phyloP scores from a whole-genome alignment of 2,888 invertebrate genomes.

The Sturmia bella region DNA sequence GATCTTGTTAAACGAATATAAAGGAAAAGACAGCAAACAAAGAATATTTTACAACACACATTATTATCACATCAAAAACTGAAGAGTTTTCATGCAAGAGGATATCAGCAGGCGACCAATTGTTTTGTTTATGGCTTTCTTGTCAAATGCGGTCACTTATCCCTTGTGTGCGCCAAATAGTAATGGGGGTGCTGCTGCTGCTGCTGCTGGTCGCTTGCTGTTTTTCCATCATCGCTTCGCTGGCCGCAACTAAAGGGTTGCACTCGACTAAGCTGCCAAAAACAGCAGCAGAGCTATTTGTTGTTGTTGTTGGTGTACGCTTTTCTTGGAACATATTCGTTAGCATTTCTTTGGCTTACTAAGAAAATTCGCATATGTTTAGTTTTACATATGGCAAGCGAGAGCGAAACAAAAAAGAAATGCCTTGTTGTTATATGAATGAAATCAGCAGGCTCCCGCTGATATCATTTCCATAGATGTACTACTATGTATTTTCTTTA shows the following conservation, averaged over 20 bases:
- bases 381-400: too few relatives aligned
- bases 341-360: slow-evolving; percentile 24
- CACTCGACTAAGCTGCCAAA: slow-evolving; percentile 67
- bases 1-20: slow-evolving; percentile 20
- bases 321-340: slow-evolving; percentile 19
- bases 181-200: slow-evolving; percentile 64
- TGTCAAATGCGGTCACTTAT: slow-evolving; percentile 75
- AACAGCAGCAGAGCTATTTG: neutral
- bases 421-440: too few relatives aligned
- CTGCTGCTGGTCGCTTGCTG: slow-evolving; percentile 68
- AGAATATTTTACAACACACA: slow-evolving; percentile 44
- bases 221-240: slow-evolving; percentile 53
- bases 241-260: slow-evolving; percentile 62
- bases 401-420: neutral
- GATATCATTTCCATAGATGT: too few relatives aligned
- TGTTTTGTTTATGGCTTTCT: slow-evolving; percentile 81
- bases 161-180: slow-evolving; percentile 62
- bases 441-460: too few relatives aligned
- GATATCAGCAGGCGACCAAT: slow-evolving; percentile 73
- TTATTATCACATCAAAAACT: slow-evolving; percentile 69
- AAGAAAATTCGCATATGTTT: too few relatives aligned
- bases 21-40: slow-evolving; percentile 43
- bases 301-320: slow-evolving; percentile 1
- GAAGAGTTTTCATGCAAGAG: slow-evolving; percentile 63
- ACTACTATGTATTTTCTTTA: too few relatives aligned